Percentiles rank a stretch among this genome's conserved stretches.
phyloP scores from a whole-genome alignment of 2,888 invertebrate genomes.

The Uloborus plumipes region DNA sequence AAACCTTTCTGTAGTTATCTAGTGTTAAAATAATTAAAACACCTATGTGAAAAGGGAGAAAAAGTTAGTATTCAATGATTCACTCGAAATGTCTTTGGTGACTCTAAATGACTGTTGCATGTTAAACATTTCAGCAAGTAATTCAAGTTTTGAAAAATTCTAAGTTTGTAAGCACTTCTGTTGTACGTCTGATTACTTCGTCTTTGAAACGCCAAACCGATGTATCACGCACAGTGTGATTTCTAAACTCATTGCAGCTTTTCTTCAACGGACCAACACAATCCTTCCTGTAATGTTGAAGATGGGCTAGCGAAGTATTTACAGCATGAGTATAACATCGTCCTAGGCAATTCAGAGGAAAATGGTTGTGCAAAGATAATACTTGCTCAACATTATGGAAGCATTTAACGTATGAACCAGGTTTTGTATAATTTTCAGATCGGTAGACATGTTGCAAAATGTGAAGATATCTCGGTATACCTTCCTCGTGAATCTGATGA shows the following conservation, averaged over 20 bases:
- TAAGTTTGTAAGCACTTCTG: slow-evolving; percentile 79
- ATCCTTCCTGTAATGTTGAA: slow-evolving; percentile 94
- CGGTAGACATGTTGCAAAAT: slow-evolving; percentile 93
- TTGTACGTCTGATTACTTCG: slow-evolving; percentile 79
- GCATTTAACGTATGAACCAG: slow-evolving; percentile 92
- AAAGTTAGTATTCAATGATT: too few species aligned
- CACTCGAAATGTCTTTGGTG: too few species aligned
- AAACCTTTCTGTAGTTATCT: too few species aligned
- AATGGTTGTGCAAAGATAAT: slow-evolving; percentile 91
- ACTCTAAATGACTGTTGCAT: neutral
- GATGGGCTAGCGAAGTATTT: slow-evolving; percentile 84
- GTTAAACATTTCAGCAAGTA: neutral
- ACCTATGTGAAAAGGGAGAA: too few species aligned
- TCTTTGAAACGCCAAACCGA: slow-evolving; percentile 90
- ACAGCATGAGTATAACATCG: slow-evolving; percentile 86
- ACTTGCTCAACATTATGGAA: slow-evolving; percentile 93
- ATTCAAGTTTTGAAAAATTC: slow-evolving; percentile 75
- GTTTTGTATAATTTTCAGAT: slow-evolving; percentile 90
- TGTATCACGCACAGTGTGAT: slow-evolving; percentile 85
- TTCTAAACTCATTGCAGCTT: slow-evolving; percentile 82
- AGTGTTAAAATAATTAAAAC: too few species aligned
- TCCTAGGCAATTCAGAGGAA: slow-evolving; percentile 88
- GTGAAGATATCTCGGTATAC: slow-evolving; percentile 81
- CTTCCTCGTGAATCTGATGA: slow-evolving; percentile 64
- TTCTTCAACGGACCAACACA: slow-evolving; percentile 90